phyloP scores from a whole-genome alignment of 2,113 vertebrate genomes.

The Albula goreensis region DNA sequence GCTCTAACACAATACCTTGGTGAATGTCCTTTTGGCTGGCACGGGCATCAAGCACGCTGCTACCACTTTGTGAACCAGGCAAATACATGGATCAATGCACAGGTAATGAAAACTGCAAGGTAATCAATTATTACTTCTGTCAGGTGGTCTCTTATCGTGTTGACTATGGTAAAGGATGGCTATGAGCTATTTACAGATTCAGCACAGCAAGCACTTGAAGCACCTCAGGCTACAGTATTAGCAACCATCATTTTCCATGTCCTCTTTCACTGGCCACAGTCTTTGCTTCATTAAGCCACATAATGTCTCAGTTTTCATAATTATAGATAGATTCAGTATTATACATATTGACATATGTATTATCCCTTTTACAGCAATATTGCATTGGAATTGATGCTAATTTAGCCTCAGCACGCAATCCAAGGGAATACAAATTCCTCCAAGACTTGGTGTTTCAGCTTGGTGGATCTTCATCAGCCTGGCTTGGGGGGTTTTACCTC shows the following conservation, averaged over 20 bases:
- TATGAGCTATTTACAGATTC: neutral
- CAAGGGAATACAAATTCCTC: neutral
- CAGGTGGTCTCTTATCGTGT: neutral
- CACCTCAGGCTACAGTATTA: no score
- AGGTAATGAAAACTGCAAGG: neutral
- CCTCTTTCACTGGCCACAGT: no score
- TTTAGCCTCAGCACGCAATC: neutral
- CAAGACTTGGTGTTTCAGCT: neutral
- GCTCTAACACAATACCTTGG: neutral
- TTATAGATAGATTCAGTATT: neutral
- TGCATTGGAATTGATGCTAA: conserved; percentile 1
- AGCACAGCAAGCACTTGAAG: neutral
- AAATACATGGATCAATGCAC: neutral
- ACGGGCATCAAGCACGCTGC: neutral
- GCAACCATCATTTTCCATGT: no score
- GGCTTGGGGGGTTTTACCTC: conserved; percentile 3
- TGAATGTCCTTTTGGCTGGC: neutral
- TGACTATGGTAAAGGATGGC: neutral
- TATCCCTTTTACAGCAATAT: neutral
- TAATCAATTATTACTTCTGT: neutral
- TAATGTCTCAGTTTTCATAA: neutral
- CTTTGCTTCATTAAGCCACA: neutral
- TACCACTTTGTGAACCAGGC: neutral
- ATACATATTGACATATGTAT: neutral
- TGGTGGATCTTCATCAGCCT: neutral